These are phyloP conservation scores for Bradynema listronoti DNA, from an alignment of 1,140 invertebrate species.

Conservation along the genomic window DNA sequence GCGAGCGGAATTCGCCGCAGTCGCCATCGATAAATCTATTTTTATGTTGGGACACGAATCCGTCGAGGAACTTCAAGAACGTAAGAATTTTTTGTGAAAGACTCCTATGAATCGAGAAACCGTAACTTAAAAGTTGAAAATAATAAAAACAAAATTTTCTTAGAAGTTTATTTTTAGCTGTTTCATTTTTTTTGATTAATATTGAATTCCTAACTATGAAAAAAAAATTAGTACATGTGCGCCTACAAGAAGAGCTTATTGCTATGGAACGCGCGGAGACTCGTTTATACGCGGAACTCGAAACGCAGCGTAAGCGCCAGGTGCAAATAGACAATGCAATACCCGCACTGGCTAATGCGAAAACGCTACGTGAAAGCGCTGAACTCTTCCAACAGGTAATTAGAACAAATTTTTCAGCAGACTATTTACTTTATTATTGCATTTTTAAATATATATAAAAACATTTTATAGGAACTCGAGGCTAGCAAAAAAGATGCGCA, in stretches of 20 bases:
- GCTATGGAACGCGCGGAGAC: slow-evolving; percentile 13
- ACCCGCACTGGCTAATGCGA: slow-evolving; percentile 13
- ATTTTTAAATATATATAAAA: slow-evolving; percentile 7
- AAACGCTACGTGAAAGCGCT: slow-evolving; percentile 14
- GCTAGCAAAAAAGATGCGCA: slow-evolving; percentile 17
- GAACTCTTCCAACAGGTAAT: not conserved
- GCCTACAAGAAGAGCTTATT: slow-evolving; percentile 35
- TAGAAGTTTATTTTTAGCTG: not conserved
- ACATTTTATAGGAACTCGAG: slow-evolving; percentile 13
- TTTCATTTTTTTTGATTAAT: too few relatives aligned
- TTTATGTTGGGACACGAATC: slow-evolving; percentile 4
- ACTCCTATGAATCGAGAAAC: not conserved
- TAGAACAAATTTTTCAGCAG: not conserved
- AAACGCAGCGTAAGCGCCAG: slow-evolving; percentile 23
- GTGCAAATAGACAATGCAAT: slow-evolving; percentile 20
- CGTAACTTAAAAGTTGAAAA: not conserved
- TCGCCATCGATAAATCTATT: slow-evolving; percentile 28
- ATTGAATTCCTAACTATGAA: too few relatives aligned
- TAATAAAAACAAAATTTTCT: not conserved
- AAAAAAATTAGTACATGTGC: slow-evolving; percentile 35
- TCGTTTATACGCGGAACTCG: slow-evolving; percentile 20
- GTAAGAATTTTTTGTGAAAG: slow-evolving; percentile 15
- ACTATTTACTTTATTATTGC: too few relatives aligned
- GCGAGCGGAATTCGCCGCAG: slow-evolving; percentile 8
- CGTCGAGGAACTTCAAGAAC: slow-evolving; percentile 28